Conservation (phyloP, 37 sponge, comb jelly and placozoan species). For the Oopsacas minuta region DNA sequence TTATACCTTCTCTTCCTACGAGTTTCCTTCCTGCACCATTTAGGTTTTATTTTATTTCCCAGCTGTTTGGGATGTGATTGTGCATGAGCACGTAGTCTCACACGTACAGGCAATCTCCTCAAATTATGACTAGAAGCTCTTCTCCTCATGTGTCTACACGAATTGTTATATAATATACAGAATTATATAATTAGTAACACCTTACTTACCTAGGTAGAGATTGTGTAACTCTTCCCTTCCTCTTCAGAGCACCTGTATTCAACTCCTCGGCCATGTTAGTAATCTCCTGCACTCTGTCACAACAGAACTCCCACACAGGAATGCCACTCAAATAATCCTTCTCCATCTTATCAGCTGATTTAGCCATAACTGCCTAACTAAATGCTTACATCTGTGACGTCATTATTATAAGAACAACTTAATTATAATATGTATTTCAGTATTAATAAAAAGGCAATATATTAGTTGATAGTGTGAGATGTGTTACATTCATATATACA, state of each 20-base stretch:
- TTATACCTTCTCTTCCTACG: neutral
- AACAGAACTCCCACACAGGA: constrained; percentile 13
- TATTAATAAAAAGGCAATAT: no score
- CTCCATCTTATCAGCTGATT: neutral
- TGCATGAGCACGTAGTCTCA: neutral
- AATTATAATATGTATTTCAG: no score
- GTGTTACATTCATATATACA: constrained; percentile 2
- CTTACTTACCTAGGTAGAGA: neutral
- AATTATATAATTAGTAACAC: neutral
- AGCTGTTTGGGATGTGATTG: neutral
- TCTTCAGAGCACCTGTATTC: neutral
- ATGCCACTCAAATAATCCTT: neutral
- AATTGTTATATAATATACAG: neutral
- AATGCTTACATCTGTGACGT: no score
- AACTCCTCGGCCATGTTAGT: neutral
- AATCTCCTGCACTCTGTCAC: neutral
- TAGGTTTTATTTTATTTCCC: neutral
- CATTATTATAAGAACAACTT: no score
- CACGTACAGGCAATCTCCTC: neutral
- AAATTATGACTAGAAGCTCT: neutral
- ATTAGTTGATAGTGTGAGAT: neutral
- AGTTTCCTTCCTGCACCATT: neutral
- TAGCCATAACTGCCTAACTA: no score
- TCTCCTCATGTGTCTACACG: constrained; percentile 9
- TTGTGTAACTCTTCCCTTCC: neutral